Base-by-base conservation (phyloP, 2,113 vertebrate species). In the Rhagologus leucostigma region DNA sequence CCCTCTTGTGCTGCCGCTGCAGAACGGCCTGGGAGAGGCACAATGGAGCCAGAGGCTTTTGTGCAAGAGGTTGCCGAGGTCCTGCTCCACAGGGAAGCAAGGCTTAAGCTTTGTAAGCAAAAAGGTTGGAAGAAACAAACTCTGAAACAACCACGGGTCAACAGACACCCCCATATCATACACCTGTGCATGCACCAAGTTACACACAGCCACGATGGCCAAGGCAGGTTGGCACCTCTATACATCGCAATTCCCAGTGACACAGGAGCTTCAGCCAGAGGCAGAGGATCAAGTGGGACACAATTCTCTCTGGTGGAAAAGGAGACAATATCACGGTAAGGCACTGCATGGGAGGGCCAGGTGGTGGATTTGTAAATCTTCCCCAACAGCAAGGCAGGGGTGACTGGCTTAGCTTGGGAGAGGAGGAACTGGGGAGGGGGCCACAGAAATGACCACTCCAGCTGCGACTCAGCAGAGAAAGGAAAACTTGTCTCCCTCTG, bases 1-100 rank as follows among this genome's bases (percentile, higher is more conserved):
- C 96, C 96, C 94, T 92, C 94, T 95, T 87, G 87, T 2, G 74
- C 94, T 93, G 74, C 85, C 9, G 37, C 60, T 74, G 75, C 85
- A 94, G 76, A 88, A 87, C 7, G 46, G 81, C 89, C 78, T 87
- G 46, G 29, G 71, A 3, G 3, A 83, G 71, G 88, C 63, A 86
- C 92, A 77, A 63, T 10, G 60, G 74, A 91, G 17, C 37, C 77
- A 32, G 73, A 74, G 27, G 69, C 73, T 84, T 81, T 89, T 87
- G 81, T 94, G 87, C 49, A 27, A 37, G 89, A 78, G 64, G 81
- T 53, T 74, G 27, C 21, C 0, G 53, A 86, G 70, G 42, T 57
- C 60, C 52, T 80, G 69, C 55, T 78, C 80, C 42, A 55, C 32
- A 22, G 33, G 21, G 32, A 47, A 89, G 56, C 23, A 46, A 56